phyloP scores from a whole-genome alignment of 1,140 invertebrate species.

The Campodea augens region DNA sequence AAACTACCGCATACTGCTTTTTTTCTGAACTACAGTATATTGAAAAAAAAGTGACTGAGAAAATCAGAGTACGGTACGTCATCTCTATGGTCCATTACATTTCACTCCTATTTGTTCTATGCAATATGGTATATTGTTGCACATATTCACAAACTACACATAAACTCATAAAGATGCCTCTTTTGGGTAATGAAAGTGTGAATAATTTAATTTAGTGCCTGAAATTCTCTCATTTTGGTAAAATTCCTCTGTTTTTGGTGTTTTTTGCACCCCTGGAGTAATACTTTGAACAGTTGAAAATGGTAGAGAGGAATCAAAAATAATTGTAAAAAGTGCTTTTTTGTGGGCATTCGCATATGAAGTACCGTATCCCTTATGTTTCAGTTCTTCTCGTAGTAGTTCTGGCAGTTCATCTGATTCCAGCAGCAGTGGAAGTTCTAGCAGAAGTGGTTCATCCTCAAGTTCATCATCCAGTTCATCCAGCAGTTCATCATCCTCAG shows the following conservation, averaged over 20 bases:
- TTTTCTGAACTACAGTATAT: no score
- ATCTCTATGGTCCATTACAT: no score
- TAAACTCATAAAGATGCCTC: no score
- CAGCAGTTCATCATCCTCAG: slow-evolving; percentile 35
- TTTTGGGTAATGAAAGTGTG: not conserved
- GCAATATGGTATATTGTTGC: no score
- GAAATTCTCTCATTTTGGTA: not conserved
- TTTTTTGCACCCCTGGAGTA: not conserved
- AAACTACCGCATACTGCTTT: no score
- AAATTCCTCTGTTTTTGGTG: slow-evolving; percentile 1
- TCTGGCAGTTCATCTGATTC: slow-evolving; percentile 34
- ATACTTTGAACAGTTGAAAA: slow-evolving; percentile 1
- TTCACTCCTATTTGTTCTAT: no score
- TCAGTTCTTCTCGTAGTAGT: slow-evolving; percentile 54
- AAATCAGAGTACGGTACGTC: no score
- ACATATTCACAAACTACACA: no score
- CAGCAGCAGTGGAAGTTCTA: slow-evolving; percentile 35
- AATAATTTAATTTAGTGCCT: not conserved
- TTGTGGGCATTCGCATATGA: slow-evolving; percentile 7
- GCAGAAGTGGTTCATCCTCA: slow-evolving; percentile 45
- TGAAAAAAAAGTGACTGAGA: no score
- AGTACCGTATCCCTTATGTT: slow-evolving; percentile 14
- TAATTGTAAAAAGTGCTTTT: slow-evolving; percentile 2
- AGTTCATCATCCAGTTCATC: slow-evolving; percentile 41
- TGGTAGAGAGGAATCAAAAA: slow-evolving; percentile 3